A percentile compares a stretch with the other conserved stretches of the same genome.
Evolutionary conservation across 92 coral and sea anemone genomes (phyloP).

Genomic region (Diadumene lineata): DNA sequence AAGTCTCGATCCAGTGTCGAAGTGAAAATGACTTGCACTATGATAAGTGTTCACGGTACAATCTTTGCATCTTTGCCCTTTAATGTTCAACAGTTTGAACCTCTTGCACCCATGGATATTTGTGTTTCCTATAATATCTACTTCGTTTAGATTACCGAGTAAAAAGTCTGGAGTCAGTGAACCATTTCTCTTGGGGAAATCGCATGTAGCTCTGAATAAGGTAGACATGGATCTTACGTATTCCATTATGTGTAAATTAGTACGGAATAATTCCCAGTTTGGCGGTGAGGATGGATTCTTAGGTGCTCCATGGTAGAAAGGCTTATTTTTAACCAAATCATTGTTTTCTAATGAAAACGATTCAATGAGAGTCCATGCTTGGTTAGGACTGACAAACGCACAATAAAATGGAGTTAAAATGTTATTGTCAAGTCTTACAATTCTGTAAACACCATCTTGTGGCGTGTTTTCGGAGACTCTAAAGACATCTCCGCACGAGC

Average conservation of each 20-base stretch:
- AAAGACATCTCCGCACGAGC: constrained; percentile 23
- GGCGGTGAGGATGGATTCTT: not conserved
- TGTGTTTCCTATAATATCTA: not conserved
- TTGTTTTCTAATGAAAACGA: constrained; percentile 24
- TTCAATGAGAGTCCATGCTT: constrained; percentile 32
- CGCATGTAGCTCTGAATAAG: constrained; percentile 34
- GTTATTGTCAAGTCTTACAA: not conserved
- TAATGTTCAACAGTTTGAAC: not conserved
- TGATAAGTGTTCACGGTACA: not conserved
- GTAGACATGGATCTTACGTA: constrained; percentile 7
- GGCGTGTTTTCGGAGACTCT: not conserved
- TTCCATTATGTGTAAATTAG: constrained; percentile 10
- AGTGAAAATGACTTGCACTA: not conserved
- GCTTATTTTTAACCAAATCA: not conserved
- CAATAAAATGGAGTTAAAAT: constrained; percentile 19
- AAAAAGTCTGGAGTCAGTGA: constrained; percentile 14
- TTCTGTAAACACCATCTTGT: constrained; percentile 9
- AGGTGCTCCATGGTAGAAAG: not conserved
- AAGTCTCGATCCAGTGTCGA: not conserved
- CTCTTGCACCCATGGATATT: constrained; percentile 4
- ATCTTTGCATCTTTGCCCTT: constrained; percentile 7
- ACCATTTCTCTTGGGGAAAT: constrained; percentile 13
- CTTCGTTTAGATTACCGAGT: constrained; percentile 11
- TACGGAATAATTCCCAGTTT: constrained; percentile 23
- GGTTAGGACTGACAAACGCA: constrained; percentile 16